Conservation (phyloP, 2,888 invertebrate genomes). For the Steinernema scapterisci region DNA sequence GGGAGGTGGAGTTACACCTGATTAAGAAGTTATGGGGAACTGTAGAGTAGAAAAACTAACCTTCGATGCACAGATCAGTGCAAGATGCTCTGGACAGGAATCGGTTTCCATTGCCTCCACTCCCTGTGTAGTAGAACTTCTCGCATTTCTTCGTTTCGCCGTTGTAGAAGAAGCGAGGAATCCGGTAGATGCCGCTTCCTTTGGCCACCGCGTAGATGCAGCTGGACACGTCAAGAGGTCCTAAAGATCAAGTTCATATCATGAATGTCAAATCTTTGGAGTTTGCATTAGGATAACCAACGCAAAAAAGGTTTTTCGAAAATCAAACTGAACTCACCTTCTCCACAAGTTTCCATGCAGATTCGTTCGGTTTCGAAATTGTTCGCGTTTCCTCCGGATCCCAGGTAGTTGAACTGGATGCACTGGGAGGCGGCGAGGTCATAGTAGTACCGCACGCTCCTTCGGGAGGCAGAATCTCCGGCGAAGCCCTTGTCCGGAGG, state of each 20-base stretch:
- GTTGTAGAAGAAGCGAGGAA: conserved; percentile 56
- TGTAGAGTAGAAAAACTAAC: too few relatives aligned
- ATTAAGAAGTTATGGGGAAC: too few relatives aligned
- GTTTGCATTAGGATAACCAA: too few relatives aligned
- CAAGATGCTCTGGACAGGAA: conserved; percentile 54
- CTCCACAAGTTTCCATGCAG: conserved; percentile 53
- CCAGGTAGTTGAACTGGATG: conserved; percentile 53
- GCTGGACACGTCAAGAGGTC: conserved; percentile 1
- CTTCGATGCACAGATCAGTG: conserved; percentile 45
- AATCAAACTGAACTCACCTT: conserved; percentile 34
- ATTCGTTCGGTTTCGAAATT: conserved; percentile 47
- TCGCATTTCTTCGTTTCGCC: conserved; percentile 48
- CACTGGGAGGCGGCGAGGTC: conserved; percentile 48
- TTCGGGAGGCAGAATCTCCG: conserved; percentile 37
- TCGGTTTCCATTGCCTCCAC: conserved; percentile 58
- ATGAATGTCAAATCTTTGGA: background rate
- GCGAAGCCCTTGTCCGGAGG: conserved; percentile 46
- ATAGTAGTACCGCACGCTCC: conserved; percentile 49
- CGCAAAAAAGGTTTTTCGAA: too few relatives aligned
- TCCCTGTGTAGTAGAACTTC: conserved; percentile 55
- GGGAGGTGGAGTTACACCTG: background rate
- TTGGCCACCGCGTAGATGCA: conserved; percentile 29
- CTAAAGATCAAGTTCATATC: background rate
- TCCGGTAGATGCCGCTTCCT: conserved; percentile 49
- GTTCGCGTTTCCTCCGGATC: conserved; percentile 57